A percentile compares a stretch with the other conserved stretches of the same genome.
Conservation (phyloP, 2,113 vertebrate species). For the Poecilia latipinna region DNA sequence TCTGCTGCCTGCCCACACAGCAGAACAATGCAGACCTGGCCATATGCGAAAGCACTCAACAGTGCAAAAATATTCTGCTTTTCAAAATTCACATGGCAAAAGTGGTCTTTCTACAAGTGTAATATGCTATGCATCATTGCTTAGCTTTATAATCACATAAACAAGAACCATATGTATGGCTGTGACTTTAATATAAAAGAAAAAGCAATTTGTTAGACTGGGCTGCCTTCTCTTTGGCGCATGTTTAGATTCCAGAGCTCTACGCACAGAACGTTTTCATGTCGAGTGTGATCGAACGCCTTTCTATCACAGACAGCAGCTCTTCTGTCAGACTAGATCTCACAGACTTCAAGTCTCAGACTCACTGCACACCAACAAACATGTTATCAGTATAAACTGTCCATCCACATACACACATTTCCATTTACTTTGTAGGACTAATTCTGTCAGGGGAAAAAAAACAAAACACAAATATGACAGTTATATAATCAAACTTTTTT, state of each 20-base stretch:
- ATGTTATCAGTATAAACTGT: neutral
- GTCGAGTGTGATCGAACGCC: neutral
- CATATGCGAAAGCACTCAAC: slow-evolving; percentile 43
- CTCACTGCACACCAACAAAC: neutral
- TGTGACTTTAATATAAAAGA: neutral
- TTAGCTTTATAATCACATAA: neutral
- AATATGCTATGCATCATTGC: neutral
- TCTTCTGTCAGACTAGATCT: neutral
- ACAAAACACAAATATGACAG: neutral
- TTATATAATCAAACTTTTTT: neutral
- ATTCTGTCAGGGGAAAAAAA: neutral
- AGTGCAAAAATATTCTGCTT: slow-evolving; percentile 27
- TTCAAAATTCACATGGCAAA: slow-evolving; percentile 29
- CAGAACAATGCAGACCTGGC: slow-evolving; percentile 52
- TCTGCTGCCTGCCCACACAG: slow-evolving; percentile 64
- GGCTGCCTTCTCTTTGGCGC: neutral
- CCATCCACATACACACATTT: neutral
- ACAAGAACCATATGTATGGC: neutral
- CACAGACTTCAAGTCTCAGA: neutral
- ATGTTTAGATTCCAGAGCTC: neutral
- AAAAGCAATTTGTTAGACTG: neutral
- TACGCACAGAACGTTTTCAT: neutral
- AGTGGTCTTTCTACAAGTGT: neutral
- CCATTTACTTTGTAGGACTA: neutral
- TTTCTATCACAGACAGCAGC: neutral